Base-by-base conservation (phyloP, 2,113 vertebrate species). In the Neodontobutis hainanensis region DNA sequence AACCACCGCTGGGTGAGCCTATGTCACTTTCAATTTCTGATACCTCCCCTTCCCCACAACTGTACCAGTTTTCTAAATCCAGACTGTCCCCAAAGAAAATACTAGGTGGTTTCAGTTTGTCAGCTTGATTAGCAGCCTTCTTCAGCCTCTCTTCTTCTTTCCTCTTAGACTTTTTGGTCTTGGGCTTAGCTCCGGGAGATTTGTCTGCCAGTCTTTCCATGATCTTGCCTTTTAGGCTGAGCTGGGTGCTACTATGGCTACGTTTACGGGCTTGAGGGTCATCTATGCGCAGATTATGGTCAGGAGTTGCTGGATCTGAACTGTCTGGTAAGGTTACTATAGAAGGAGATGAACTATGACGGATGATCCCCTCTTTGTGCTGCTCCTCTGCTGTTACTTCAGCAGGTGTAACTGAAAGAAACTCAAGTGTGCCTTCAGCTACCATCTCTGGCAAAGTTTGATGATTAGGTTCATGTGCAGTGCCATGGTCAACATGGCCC, bases 1-100 rank as follows among this genome's bases (percentile, higher is more conserved):
- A 75, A 11, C 81, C 83, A 9, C 82, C 92, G 5, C 94, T 93
- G 8, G 97, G 97, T 2, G 97, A 99, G 3, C 96, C 96, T 0
- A 93, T 84, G 60, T 99, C 96, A 58, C 97, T 99, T 82, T 99
- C 97, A 40, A 99, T 99, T 89, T 99, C 97, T 3, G 97, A 99
- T 60, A 99, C 96, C 73, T 99, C 97, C 1, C 97, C 97, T 74
- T 99, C 97, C 44, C 97, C 97, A 65, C 97, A 99, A 86, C 97
- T 99, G 76, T 99, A 99, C 97, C 97, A 99, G 77, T 99, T 99
- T 83, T 99, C 97, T 63, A 99, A 92, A 84, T 99, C 97, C 68
- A 99, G 91, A 73, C 96, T 98, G 82, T 99, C 97, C 8, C 96
- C 96, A 16, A 99, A 99, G 85, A 98, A 99, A 50, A 99, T 93